Percentiles rank a stretch among this genome's conserved stretches.
These are phyloP conservation scores for Liasis olivaceus DNA, from an alignment of 2,797 vertebrate genomes.

Conservation along the genomic window DNA sequence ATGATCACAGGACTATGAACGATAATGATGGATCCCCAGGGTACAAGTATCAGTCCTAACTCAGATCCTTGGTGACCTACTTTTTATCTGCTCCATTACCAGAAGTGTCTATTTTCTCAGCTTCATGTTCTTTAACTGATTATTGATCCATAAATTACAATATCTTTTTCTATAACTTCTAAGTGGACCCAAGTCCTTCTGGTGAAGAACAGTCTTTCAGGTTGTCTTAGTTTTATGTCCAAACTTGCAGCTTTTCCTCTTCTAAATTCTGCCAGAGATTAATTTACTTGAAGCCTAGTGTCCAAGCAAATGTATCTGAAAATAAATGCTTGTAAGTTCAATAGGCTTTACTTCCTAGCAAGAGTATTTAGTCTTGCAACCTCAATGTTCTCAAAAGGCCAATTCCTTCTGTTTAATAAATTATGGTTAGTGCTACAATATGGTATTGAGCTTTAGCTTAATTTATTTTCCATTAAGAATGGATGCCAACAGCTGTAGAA, in stretches of 20 bases:
- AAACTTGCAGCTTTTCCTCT: background rate
- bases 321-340: background rate
- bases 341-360: background rate
- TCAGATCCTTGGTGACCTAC: background rate
- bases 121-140: background rate
- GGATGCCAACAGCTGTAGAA: background rate
- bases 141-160: background rate
- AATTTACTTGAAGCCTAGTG: background rate
- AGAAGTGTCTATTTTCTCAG: background rate
- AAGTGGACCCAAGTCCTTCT: background rate
- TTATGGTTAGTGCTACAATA: background rate
- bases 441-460: background rate
- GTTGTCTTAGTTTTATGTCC: background rate
- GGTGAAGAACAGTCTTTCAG: background rate
- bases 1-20: background rate
- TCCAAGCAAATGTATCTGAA: background rate
- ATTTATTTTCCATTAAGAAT: background rate
- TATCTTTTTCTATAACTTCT: background rate
- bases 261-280: background rate
- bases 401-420: background rate
- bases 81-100: background rate
- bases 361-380: background rate
- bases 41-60: background rate
- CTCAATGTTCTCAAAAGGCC: background rate
- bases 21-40: background rate